These are phyloP conservation scores for Phoeniculus purpureus DNA, from an alignment of 2,797 vertebrate species.

Conservation along the genomic window DNA sequence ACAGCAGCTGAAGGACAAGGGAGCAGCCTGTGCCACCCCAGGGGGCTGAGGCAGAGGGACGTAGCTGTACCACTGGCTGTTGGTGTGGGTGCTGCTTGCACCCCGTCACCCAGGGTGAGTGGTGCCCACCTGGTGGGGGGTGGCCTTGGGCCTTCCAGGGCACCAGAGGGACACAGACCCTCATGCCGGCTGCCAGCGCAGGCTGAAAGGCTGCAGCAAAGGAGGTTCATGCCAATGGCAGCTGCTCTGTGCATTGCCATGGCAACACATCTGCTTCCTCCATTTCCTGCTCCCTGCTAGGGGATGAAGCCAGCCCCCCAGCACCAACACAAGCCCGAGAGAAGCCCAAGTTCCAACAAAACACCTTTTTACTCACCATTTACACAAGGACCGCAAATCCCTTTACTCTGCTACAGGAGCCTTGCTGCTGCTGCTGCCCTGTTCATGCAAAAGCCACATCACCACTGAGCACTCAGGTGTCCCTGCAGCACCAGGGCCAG, in stretches of 20 bases:
- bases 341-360: conserved; percentile 8
- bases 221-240: neutral
- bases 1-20: neutral
- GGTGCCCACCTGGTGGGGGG: rapidly evolving
- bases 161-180: neutral
- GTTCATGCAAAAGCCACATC: rapidly evolving
- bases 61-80: neutral
- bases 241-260: neutral
- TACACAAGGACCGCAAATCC: neutral
- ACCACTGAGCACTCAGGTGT: neutral
- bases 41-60: neutral
- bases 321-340: neutral
- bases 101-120: neutral
- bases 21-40: neutral
- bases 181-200: neutral
- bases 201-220: neutral
- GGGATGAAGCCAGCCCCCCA: neutral
- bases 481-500: neutral
- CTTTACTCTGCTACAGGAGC: neutral
- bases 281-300: neutral
- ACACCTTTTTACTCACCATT: neutral
- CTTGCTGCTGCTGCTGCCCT: neutral
- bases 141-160: neutral
- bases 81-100: neutral
- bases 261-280: conserved; percentile 42